Base-by-base conservation (phyloP, 2,888 invertebrate genomes). In the Brachyptera putata region DNA sequence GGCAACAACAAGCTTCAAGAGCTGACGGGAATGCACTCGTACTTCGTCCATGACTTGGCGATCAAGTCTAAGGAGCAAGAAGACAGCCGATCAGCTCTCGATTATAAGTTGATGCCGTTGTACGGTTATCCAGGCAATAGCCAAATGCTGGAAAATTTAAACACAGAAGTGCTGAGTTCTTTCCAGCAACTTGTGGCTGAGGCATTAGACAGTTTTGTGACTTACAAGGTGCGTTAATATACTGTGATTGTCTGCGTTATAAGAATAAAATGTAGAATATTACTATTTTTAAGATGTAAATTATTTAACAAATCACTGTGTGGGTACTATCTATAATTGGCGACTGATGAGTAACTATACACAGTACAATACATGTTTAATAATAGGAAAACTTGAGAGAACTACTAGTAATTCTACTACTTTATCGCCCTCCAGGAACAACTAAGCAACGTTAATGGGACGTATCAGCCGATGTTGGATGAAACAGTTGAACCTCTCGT, bases 71-170 rank as follows among this genome's bases (percentile, higher is more conserved):
- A 34, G 21, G 34, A 36, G 13, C 34, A 14, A 26, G 22, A n/a
- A n/a, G 18, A 25, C 3, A 21, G 22, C 11, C 49, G 46, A 1
- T 11, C 24, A 24, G 26, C 11, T 3, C 36, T 61, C 36, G 39
- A 50, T 7, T 21, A 16, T n/a, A 43, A 34, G 22, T 36, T 61
- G 50, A 22, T 43, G 41, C 55, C 61, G 1, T 37, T 30, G 24
- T 36, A 53, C 34, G 61, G 61, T 30, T 61, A 53, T 39, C 61
- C 53, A 1, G 58, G 61, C 26, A 61, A 58, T 25, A 50, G 37
- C 9, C 41, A 50, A 11, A 24, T 61, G 18, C 34, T 61, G 43
- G 53, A 37, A 14, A 22, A 50, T 13, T 50, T 61, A 2, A 16
- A 18, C 5, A 13, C 16, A 1, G 24, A 61, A 22, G 37, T 61